These are phyloP conservation scores for Perithous albicinctus DNA, from an alignment of 2,888 invertebrate species.

Conservation along the genomic window DNA sequence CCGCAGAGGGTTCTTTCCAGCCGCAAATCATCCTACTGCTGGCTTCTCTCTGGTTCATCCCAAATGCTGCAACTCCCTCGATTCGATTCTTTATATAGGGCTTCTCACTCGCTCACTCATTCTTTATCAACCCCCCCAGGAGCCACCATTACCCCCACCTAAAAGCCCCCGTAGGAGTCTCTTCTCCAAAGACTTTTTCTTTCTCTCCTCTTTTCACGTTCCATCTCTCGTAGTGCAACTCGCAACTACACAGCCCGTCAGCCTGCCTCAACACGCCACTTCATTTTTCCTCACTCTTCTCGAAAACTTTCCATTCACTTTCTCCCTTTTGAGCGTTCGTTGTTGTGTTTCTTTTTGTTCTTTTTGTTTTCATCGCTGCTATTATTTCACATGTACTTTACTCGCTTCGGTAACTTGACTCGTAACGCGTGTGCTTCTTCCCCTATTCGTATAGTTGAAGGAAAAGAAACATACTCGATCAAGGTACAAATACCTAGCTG, in stretches of 20 bases:
- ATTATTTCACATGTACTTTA: constrained; percentile 32
- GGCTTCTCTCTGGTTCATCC: constrained; percentile 20
- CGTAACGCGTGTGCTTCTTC: too few species aligned
- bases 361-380: constrained; percentile 6
- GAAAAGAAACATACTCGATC: too few species aligned
- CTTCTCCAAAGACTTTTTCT: constrained; percentile 62
- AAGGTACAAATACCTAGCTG: too few species aligned
- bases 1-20: constrained; percentile 18
- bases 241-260: not conserved
- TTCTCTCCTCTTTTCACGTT: constrained; percentile 48
- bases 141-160: too few species aligned
- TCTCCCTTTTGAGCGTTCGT: constrained; percentile 37
- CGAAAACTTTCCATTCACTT: constrained; percentile 69
- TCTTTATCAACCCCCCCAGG: constrained; percentile 48
- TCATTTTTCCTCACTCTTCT: constrained; percentile 42
- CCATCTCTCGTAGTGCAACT: constrained; percentile 15
- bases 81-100: constrained; percentile 41
- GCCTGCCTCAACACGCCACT: constrained; percentile 46
- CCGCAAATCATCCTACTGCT: constrained; percentile 5
- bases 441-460: too few species aligned
- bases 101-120: constrained; percentile 36
- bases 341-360: constrained; percentile 27
- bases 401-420: not conserved
- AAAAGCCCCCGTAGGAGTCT: constrained; percentile 55
- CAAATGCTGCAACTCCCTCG: constrained; percentile 28